These are phyloP conservation scores for Rhinoraja longicauda DNA, from an alignment of 2,797 vertebrate genomes.

Conservation along the genomic window DNA sequence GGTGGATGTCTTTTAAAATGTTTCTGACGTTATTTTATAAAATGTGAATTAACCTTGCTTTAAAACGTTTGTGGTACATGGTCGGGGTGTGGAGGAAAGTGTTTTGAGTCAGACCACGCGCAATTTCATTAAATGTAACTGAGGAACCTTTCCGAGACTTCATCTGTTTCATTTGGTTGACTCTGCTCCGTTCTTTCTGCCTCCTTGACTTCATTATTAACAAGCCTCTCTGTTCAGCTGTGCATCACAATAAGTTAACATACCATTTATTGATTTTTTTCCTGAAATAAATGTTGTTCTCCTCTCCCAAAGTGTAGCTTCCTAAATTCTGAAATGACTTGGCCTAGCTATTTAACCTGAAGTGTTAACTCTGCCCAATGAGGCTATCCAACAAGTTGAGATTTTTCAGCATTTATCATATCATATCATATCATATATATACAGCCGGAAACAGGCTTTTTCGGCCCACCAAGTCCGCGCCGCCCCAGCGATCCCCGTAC, in stretches of 20 bases:
- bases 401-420: too few species aligned
- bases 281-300: not conserved
- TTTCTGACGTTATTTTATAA: not conserved
- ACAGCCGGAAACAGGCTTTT: too few species aligned
- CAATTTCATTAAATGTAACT: not conserved
- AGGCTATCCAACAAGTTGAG: not conserved
- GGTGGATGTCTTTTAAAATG: not conserved
- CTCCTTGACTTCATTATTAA: not conserved
- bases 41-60: not conserved
- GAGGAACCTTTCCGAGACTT: not conserved
- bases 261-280: not conserved
- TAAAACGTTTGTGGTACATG: not conserved
- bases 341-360: not conserved
- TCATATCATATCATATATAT: too few species aligned
- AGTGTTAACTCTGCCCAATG: not conserved
- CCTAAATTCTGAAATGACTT: too few species aligned
- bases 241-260: not conserved
- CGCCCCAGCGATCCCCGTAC: too few species aligned
- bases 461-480: too few species aligned
- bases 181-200: not conserved
- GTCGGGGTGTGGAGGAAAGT: not conserved
- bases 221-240: not conserved
- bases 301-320: not conserved
- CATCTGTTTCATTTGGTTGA: not conserved
- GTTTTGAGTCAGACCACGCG: not conserved